Base-by-base conservation (phyloP, 2,113 vertebrate genomes). In the Reinhardtius hippoglossoides region DNA sequence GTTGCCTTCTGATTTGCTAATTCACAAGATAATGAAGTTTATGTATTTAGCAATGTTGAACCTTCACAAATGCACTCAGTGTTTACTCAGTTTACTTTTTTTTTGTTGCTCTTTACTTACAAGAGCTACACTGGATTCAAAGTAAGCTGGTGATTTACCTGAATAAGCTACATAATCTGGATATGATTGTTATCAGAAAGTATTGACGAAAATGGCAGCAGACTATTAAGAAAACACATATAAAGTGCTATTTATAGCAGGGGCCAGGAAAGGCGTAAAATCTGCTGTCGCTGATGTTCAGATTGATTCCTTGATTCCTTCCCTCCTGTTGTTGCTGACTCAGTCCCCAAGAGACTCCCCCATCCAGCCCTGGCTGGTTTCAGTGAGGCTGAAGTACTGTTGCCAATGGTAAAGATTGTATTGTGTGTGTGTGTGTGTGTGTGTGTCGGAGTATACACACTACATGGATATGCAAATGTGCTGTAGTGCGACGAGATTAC, bases 261-360 rank as follows among this genome's bases (percentile, higher is more conserved):
- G 16, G 59, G n/a, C 3, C 2, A 55, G 31, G 14, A 56, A 57
- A 65, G 37, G 16, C 24, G 13, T 37, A 21, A 75, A 35, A 5
- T 16, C 9, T 46, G 27, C 12, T 57, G 60, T n/a, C 18, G 21
- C 15, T 70, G 15, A 24, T 57, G n/a, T 50, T 50, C 12, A 67
- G 67, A 23, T 24, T 24, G 61, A 54, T 40, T 58, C 12, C 37
- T n/a, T 37, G 35, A 24, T 37, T 15, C 35, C 37, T 23, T 23
- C 21, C 8, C 3, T 42, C 7, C 26, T 50, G 52, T 26, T 60
- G 66, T 48, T 76, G 74, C 66, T 80, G 76, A 82, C 66, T 83
- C 66, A 74, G 69, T 59, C 62, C 68, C 58, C 26, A 58, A 61
- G 59, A 81, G 63, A 76, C 61, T 68, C 62, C 24, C 62, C 58